phyloP scores from a whole-genome alignment of 2,113 vertebrate species.

The Eulacestoma nigropectus region DNA sequence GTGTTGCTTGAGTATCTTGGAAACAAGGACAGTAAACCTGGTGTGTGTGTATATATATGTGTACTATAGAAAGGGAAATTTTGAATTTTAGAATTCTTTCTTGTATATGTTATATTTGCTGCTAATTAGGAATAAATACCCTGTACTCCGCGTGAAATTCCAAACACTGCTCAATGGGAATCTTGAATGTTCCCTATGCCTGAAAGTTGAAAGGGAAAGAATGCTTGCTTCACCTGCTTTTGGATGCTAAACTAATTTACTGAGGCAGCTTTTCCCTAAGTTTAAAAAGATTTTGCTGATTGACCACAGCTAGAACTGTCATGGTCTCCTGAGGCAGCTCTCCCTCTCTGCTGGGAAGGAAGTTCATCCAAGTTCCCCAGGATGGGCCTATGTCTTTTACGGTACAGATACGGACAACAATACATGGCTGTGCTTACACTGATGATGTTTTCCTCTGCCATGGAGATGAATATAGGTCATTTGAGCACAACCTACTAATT shows the following conservation, averaged over 20 bases:
- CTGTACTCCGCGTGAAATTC: neutral
- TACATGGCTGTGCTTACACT: neutral
- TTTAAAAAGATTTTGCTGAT: neutral
- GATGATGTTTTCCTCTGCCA: neutral
- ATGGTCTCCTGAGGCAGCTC: neutral
- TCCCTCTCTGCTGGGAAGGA: neutral
- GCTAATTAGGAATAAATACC: neutral
- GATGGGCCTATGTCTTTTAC: neutral
- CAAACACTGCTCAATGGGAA: neutral
- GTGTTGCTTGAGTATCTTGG: neutral
- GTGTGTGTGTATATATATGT: fast-evolving
- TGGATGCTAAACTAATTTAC: neutral
- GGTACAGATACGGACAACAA: neutral
- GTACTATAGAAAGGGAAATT: neutral
- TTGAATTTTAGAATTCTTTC: neutral
- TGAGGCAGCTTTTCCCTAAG: neutral
- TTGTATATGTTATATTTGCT: neutral
- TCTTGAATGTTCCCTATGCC: neutral
- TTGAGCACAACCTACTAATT: neutral
- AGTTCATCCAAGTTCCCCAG: neutral
- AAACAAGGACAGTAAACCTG: neutral
- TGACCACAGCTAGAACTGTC: neutral
- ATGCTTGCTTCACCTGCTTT: neutral
- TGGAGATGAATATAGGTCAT: neutral
- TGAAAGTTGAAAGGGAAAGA: neutral